phyloP scores from a whole-genome alignment of 2,113 vertebrate genomes.

The Plestiodon gilberti region DNA sequence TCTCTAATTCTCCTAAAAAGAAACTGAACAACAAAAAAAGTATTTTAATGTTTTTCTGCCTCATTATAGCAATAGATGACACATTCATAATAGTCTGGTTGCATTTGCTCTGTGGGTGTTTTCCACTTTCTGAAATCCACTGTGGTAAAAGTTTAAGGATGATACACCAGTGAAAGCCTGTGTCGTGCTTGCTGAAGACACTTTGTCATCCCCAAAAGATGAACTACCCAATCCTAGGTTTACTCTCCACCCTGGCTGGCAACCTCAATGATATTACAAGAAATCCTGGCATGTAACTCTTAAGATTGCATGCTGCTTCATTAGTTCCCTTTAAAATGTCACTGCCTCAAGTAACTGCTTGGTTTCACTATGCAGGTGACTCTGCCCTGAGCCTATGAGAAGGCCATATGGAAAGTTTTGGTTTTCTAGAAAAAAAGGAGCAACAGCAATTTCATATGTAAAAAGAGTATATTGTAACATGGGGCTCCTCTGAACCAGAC shows the following conservation, averaged over 20 bases:
- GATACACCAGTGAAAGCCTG: background rate
- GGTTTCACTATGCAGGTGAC: background rate
- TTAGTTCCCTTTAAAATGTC: background rate
- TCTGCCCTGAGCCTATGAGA: background rate
- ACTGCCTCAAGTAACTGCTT: background rate
- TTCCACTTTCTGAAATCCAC: no score
- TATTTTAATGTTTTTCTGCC: background rate
- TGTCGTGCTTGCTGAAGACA: background rate
- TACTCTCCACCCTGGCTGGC: no score
- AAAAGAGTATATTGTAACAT: background rate
- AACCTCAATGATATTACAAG: background rate
- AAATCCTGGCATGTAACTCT: background rate
- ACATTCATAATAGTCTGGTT: background rate
- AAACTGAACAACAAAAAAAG: slow-evolving; percentile 79
- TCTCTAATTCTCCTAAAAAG: slow-evolving; percentile 95
- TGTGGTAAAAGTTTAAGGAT: background rate
- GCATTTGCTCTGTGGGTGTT: background rate
- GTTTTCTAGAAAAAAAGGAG: background rate
- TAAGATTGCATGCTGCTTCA: background rate
- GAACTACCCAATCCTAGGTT: no score
- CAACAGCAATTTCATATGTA: background rate
- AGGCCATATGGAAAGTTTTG: background rate
- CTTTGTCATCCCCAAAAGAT: background rate
- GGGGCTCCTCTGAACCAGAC: background rate
- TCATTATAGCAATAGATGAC: background rate